phyloP scores from a whole-genome alignment of 2,797 vertebrate species.

The Columba guinea region DNA sequence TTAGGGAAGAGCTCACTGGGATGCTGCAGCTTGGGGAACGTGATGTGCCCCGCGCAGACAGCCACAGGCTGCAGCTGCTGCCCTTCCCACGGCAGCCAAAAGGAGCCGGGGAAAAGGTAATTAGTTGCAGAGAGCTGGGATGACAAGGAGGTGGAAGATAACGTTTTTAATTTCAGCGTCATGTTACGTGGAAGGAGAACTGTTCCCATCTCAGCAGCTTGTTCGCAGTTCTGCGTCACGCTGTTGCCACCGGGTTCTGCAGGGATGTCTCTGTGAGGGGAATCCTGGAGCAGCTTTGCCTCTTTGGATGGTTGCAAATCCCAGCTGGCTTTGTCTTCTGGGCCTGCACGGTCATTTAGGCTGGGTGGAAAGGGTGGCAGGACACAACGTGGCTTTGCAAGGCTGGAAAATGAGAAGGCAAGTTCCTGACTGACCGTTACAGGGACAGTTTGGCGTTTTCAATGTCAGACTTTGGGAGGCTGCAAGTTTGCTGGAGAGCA shows the following conservation, averaged over 20 bases:
- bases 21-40: neutral
- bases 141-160: neutral
- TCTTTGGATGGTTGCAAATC: neutral
- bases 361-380: neutral
- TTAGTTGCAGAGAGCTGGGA: neutral
- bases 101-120: neutral
- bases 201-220: neutral
- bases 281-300: neutral
- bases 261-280: neutral
- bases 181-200: neutral
- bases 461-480: fast-evolving
- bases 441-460: neutral
- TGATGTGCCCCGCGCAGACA: fast-evolving
- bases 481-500: neutral
- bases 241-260: neutral
- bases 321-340: neutral
- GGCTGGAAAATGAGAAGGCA: neutral
- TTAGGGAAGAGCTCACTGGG: neutral
- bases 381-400: neutral
- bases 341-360: fast-evolving
- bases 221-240: neutral
- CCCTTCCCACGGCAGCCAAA: neutral
- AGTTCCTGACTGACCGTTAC: neutral
- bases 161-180: neutral
- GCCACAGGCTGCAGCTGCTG: fast-evolving